A percentile compares a stretch with the other conserved stretches of the same genome.
Conservation (phyloP, 2,888 invertebrate species). For the Pammene fasciana region DNA sequence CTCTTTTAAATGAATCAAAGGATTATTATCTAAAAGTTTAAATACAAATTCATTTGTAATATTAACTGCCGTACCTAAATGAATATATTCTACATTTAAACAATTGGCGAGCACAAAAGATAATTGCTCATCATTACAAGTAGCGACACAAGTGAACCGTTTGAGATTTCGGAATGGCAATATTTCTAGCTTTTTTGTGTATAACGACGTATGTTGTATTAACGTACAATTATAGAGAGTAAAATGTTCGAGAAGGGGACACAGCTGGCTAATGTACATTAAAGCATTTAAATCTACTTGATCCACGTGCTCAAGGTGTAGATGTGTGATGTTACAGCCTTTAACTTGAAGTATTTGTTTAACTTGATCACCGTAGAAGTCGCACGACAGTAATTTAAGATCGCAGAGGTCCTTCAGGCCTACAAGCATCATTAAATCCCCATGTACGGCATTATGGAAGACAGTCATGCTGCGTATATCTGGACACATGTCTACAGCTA, state of each 20-base stretch:
- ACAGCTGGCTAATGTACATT: slow-evolving; percentile 89
- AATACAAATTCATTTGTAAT: slow-evolving; percentile 87
- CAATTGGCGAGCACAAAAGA: slow-evolving; percentile 87
- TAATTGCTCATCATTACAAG: slow-evolving; percentile 86
- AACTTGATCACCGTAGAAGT: slow-evolving; percentile 88
- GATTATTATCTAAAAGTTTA: slow-evolving; percentile 85
- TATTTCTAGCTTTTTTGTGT: slow-evolving; percentile 80
- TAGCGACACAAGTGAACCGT: slow-evolving; percentile 86
- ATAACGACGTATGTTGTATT: slow-evolving; percentile 84
- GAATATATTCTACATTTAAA: slow-evolving; percentile 85
- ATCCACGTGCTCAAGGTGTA: slow-evolving; percentile 89
- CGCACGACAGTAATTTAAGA: slow-evolving; percentile 87
- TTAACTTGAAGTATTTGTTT: slow-evolving; percentile 87
- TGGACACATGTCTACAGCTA: slow-evolving; percentile 87
- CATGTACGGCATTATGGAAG: slow-evolving; percentile 86
- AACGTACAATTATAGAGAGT: slow-evolving; percentile 89
- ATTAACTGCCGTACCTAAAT: slow-evolving; percentile 88
- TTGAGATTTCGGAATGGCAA: slow-evolving; percentile 87
- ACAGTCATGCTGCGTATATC: slow-evolving; percentile 85
- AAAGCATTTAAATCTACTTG: slow-evolving; percentile 89
- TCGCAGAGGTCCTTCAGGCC: slow-evolving; percentile 85
- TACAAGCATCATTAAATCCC: slow-evolving; percentile 86
- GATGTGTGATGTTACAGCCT: slow-evolving; percentile 84
- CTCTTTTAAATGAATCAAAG: slow-evolving; percentile 86
- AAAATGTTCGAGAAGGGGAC: slow-evolving; percentile 85